Conservation (phyloP, 1,140 invertebrate genomes). For the Papilio machaon region DNA sequence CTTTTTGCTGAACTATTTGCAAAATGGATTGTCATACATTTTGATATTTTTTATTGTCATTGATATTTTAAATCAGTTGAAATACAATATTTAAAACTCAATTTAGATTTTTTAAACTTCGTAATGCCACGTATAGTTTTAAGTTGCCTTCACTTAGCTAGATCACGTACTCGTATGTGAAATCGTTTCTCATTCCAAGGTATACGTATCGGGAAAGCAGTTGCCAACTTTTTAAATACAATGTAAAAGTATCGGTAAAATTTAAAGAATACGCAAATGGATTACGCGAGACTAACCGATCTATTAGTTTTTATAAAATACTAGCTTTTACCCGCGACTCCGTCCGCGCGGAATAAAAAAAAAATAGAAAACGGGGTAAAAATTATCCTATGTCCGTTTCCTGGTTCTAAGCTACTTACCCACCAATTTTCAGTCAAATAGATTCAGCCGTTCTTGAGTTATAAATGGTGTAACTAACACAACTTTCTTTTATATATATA, state of each 20-base stretch:
- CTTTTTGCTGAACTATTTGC: too few species aligned
- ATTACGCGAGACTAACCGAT: not conserved
- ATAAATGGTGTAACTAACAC: too few species aligned
- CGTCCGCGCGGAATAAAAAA: too few species aligned
- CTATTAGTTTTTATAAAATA: not conserved
- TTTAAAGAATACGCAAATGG: slow-evolving; percentile 2
- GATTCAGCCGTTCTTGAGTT: too few species aligned
- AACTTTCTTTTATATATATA: too few species aligned
- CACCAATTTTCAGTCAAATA: too few species aligned
- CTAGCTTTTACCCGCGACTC: too few species aligned
- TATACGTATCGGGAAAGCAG: not conserved
- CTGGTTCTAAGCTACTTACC: too few species aligned
- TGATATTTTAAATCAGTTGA: not conserved
- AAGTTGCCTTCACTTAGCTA: not conserved
- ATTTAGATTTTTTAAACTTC: not conserved
- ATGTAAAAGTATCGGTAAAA: not conserved
- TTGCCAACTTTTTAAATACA: not conserved
- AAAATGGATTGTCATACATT: too few species aligned
- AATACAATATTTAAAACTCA: not conserved
- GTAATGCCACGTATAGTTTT: not conserved
- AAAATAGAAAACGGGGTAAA: too few species aligned
- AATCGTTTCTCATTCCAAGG: not conserved
- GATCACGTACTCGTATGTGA: not conserved
- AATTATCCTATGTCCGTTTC: too few species aligned
- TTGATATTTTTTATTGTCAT: too few species aligned